These are phyloP conservation scores for Eudorcas thomsonii DNA, from an alignment of 2,113 vertebrate genomes.

Conservation along the genomic window DNA sequence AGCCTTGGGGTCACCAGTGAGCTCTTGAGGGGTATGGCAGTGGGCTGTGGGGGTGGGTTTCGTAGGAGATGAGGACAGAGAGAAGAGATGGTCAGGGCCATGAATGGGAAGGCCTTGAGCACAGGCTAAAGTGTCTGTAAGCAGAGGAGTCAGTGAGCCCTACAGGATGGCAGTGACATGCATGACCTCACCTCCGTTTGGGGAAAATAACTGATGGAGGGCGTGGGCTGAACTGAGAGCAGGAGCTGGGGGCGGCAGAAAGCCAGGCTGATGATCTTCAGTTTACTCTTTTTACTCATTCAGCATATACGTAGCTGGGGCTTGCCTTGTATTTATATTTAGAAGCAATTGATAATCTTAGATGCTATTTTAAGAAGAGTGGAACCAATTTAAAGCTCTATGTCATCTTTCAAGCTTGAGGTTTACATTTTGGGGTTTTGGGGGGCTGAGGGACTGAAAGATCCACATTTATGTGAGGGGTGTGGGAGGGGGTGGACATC, in stretches of 20 bases:
- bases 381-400: neutral
- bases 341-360: neutral
- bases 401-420: neutral
- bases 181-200: neutral
- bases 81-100: neutral
- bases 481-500: accelerated
- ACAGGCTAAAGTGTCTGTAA: neutral
- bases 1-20: neutral
- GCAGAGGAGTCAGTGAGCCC: neutral
- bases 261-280: neutral
- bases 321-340: neutral
- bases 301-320: neutral
- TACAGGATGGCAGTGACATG: neutral
- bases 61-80: neutral
- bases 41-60: neutral
- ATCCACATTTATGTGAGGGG: no score
- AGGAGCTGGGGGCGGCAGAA: neutral
- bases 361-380: neutral
- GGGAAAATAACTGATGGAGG: neutral
- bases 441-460: neutral
- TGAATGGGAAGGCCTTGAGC: no score
- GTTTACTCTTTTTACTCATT: neutral
- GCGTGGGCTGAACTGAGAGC: neutral
- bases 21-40: no score
- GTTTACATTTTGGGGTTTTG: neutral